Evolutionary conservation across 2,113 vertebrate genomes (phyloP).

Genomic region (Indicator maculatus): DNA sequence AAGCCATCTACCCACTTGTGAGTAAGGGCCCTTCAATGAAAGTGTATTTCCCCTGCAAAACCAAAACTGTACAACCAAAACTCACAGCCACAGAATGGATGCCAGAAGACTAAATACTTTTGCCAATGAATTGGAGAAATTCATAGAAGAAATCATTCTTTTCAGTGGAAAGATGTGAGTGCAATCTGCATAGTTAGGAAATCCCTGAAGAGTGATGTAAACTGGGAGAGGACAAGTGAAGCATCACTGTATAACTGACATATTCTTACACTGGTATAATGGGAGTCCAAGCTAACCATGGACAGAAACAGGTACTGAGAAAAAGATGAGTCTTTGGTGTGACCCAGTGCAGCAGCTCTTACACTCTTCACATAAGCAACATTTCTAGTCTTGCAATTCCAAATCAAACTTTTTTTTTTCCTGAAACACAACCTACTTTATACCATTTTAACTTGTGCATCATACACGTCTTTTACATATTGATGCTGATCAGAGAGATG

Average conservation of each 20-base stretch:
- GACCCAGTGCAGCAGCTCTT: background rate
- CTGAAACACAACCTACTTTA: background rate
- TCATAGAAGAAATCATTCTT: background rate
- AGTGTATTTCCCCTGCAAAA: background rate
- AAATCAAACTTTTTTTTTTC: background rate
- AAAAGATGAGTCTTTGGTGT: background rate
- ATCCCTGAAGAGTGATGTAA: background rate
- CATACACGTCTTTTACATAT: background rate
- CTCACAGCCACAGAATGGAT: background rate
- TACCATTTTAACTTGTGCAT: background rate
- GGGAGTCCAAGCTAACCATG: rapidly evolving
- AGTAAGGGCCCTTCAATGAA: background rate
- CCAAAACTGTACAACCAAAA: background rate
- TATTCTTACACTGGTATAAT: background rate
- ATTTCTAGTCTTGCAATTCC: background rate
- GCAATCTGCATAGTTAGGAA: background rate
- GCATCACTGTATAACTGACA: background rate
- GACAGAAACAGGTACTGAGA: background rate
- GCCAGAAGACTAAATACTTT: background rate
- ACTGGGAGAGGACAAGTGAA: background rate
- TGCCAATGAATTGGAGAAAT: background rate
- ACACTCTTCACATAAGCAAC: background rate
- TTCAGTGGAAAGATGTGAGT: background rate
- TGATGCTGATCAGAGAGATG: background rate
- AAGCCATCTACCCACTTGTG: background rate